These are phyloP conservation scores for Montipora foliosa DNA, from an alignment of 64 coral and sea anemone species.

Conservation along the genomic window DNA sequence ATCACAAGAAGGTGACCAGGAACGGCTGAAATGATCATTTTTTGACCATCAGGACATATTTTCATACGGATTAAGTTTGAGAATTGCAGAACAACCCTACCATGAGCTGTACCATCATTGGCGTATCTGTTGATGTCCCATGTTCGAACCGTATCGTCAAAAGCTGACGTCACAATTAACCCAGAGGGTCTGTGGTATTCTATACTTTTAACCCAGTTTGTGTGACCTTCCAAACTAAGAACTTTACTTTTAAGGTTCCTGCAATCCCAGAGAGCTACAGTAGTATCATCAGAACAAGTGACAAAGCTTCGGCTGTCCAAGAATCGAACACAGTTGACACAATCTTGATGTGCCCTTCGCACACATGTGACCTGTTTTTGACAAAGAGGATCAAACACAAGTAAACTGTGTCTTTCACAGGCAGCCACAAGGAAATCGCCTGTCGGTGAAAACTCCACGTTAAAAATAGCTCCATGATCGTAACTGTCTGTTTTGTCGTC, in stretches of 20 bases:
- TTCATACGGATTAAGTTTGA: conserved; percentile 87
- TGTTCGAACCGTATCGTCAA: conserved; percentile 88
- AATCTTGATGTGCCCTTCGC: conserved; percentile 73
- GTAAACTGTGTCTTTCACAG: conserved; percentile 80
- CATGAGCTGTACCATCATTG: conserved; percentile 10
- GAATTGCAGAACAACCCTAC: conserved; percentile 49
- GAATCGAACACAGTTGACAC: conserved; percentile 91
- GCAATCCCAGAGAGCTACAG: conserved; percentile 89
- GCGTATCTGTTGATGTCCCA: conserved; percentile 84
- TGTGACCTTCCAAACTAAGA: conserved; percentile 71
- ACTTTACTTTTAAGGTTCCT: conserved; percentile 85
- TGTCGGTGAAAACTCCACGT: conserved; percentile 88
- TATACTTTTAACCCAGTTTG: conserved; percentile 96
- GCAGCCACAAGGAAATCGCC: conserved; percentile 87
- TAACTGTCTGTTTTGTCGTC: conserved; percentile 13
- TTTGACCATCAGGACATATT: conserved; percentile 77
- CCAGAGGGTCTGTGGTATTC: conserved; percentile 72
- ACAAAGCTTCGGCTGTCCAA: conserved; percentile 89
- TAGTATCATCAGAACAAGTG: conserved; percentile 94
- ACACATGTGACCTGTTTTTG: conserved; percentile 52
- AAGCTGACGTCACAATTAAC: conserved; percentile 87
- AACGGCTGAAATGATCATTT: conserved; percentile 85
- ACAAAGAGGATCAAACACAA: conserved; percentile 82
- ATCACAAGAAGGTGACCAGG: conserved; percentile 73
- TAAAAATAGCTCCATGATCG: conserved; percentile 87